Evolutionary conservation across 2,888 invertebrate genomes (phyloP), one percentile per base, ranked within the genome.

Genomic region (Dinocampus coccinellae): DNA sequence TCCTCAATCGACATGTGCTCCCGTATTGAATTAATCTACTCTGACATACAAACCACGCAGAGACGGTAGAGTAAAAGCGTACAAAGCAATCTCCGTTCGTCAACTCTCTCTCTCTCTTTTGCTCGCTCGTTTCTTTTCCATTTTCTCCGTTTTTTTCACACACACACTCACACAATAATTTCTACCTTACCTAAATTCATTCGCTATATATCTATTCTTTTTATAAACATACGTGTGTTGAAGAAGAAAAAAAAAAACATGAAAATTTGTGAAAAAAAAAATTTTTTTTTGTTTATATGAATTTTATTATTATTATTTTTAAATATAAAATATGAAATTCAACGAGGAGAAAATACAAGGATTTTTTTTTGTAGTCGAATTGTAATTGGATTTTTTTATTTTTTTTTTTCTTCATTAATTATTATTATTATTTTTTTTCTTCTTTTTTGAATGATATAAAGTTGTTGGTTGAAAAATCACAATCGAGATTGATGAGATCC

Each of bases 21-120:
- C 52, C 64, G 20, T 29, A n/a, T 36, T 29, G 34, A 65, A 65
- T 65, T 65, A 65, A 65, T 65, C 52, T 36, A 52, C 64, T 65
- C 53, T 24, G 13, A 26, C 39, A 47, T 16, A 47, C 47, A 26
- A 42, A 39, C 39, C 65, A 60, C 47, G 61, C n/a, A n/a, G n/a
- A n/a, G n/a, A n/a, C n/a, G n/a, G n/a, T n/a, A 26, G 24, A 61
- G 42, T 22, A 39, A 58, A 65, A 26, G 39, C 9, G 42, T 13
- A 24, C 26, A 34, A 42, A 63, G 47, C 42, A 63, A 71, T 47
- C 33, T 70, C 47, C 68, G 61, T 64, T 61, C 33, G 63, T 57
- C 53, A 69, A 64, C 52, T 36, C 52, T 52, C 65, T 24, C 26
- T 16, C 26, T 7, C 6, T 22, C 16, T 47, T 47, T n/a, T 47